Evolutionary conservation across 2,888 invertebrate genomes (phyloP), one percentile per base, ranked within the genome.

Genomic region (Rhamnusium bicolor): DNA sequence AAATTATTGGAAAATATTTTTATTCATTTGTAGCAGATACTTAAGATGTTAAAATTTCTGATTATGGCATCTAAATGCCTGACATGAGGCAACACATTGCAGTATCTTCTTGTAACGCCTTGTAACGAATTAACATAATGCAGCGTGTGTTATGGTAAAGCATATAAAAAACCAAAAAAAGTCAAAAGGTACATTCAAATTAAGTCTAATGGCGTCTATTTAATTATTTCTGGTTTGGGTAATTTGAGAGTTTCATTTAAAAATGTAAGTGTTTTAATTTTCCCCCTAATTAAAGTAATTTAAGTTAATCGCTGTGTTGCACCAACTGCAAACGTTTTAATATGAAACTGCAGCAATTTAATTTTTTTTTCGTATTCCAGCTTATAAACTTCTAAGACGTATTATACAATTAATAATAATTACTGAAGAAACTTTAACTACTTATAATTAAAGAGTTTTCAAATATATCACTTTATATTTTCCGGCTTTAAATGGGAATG

Each of bases 391-490:
- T 40, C n/a, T 10, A 1, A n/a, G 4, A n/a, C 40, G 12, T 40
- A 40, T 40, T 40, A 40, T 4, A 40, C 40, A 40, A n/a, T 40
- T 40, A 12, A 40, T 40, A 40, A 40, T n/a, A 58, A 58, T 58
- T 27, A 18, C 58, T 19, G 10, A 14, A n/a, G 32, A 19, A 58
- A 58, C 32, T 58, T 58, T 58, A 58, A 58, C 32, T 29, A 32
- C 32, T 32, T 58, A 12, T 19, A 58, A 58, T 58, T 58, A 58
- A 58, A 40, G 58, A 58, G 58, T 58, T 58, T 18, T 19, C 32
- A 58, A 58, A 58, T 58, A 58, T 58, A 58, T 16, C 58, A 40
- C 58, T 58, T 58, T 18, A 58, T 40, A 32, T 32, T 29, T 32
- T 32, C 16, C 32, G 32, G 58, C 18, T 58, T 32, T 18, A 29